Conservation (phyloP, 2,888 invertebrate species). For the Strigamia crassipes region DNA sequence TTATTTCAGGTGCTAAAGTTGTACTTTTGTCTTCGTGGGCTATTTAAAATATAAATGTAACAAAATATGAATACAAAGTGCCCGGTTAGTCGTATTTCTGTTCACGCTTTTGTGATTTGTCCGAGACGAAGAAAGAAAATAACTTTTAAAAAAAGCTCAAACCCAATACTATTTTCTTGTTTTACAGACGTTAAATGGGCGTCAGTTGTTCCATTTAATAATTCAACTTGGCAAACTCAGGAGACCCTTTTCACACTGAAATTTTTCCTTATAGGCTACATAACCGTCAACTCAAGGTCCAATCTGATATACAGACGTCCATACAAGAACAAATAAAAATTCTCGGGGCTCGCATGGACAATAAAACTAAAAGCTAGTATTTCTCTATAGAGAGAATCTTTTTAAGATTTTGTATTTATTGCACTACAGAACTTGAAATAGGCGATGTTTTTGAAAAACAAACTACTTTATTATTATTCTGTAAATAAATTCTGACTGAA, state of each 20-base stretch:
- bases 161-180: neutral
- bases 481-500: too few relatives aligned
- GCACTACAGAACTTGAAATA: neutral
- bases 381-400: neutral
- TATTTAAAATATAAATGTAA: neutral
- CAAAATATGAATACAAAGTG: too few relatives aligned
- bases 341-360: neutral
- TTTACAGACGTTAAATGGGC: neutral
- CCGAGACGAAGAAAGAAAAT: neutral
- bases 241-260: constrained; percentile 12
- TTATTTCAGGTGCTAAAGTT: neutral
- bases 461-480: neutral
- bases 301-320: constrained; percentile 2
- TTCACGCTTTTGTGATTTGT: neutral
- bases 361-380: neutral
- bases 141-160: neutral
- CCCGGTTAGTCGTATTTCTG: neutral
- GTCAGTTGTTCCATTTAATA: neutral
- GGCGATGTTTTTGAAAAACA: neutral
- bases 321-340: neutral
- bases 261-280: neutral
- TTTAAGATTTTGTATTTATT: constrained; percentile 21
- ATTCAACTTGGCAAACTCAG: neutral
- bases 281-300: neutral
- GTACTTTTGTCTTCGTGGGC: neutral